A percentile compares a stretch with the other conserved stretches of the same genome.
Evolutionary conservation across 1,140 invertebrate species (phyloP).

Genomic region (Choristoneura fumiferana): DNA sequence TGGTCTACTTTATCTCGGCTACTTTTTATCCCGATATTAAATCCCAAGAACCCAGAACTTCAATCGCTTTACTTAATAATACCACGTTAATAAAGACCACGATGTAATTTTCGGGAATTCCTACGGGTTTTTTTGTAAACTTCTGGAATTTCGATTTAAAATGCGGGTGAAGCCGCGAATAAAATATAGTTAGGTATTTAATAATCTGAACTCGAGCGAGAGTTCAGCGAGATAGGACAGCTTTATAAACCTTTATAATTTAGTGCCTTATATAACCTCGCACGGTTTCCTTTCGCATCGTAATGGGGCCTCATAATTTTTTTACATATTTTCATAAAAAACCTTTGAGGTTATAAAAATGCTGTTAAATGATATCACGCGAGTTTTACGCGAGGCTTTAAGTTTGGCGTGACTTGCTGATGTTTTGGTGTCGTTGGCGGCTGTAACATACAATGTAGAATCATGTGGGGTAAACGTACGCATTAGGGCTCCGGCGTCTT

Average conservation of each 20-base stretch:
- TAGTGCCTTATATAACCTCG: conserved; percentile 1
- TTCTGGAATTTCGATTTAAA: too few relatives aligned
- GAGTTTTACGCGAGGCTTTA: background rate
- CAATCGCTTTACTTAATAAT: too few relatives aligned
- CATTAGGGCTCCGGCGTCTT: too few relatives aligned
- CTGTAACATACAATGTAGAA: too few relatives aligned
- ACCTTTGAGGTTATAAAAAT: conserved; percentile 11
- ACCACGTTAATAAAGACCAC: too few relatives aligned
- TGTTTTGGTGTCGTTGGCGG: background rate
- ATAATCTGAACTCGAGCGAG: background rate
- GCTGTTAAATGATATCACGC: conserved; percentile 17
- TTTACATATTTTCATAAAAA: conserved; percentile 18
- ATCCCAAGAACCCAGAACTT: too few relatives aligned
- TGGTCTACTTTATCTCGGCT: too few relatives aligned
- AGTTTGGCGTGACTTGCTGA: conserved; percentile 5
- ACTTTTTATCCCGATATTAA: too few relatives aligned
- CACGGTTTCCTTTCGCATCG: background rate
- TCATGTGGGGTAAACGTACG: too few relatives aligned
- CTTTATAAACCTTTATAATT: conserved; percentile 2
- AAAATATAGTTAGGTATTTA: background rate
- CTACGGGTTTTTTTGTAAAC: too few relatives aligned
- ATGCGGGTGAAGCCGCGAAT: too few relatives aligned
- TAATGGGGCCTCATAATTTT: conserved; percentile 10
- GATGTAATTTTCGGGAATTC: too few relatives aligned
- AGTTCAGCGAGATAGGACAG: background rate